Conservation (phyloP, 2,888 invertebrate species). For the Lacanobia wlatinum region DNA sequence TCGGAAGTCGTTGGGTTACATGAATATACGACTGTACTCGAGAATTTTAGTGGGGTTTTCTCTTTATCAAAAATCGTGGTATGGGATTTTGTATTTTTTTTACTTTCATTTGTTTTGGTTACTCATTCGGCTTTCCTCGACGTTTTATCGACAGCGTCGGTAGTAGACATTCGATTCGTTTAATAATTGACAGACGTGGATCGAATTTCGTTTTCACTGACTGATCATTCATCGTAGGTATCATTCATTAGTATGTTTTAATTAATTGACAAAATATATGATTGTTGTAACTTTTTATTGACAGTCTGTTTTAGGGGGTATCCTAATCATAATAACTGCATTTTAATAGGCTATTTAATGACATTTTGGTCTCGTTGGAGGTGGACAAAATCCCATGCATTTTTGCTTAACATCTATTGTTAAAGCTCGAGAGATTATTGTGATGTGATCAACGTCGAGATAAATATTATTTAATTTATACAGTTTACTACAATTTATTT, state of each 20-base stretch:
- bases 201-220: background rate
- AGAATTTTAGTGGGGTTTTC: constrained; percentile 30
- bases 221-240: too few relatives aligned
- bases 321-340: too few relatives aligned
- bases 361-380: too few relatives aligned
- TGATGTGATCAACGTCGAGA: background rate
- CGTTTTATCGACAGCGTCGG: constrained; percentile 4
- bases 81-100: background rate
- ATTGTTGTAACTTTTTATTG: too few relatives aligned
- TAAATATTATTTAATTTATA: constrained; percentile 2
- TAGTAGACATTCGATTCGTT: background rate
- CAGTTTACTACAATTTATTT: background rate
- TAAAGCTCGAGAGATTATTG: too few relatives aligned
- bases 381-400: too few relatives aligned
- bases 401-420: too few relatives aligned
- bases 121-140: background rate
- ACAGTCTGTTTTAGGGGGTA: too few relatives aligned
- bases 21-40: constrained; percentile 40
- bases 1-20: constrained; percentile 64
- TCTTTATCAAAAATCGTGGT: constrained; percentile 6
- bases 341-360: too few relatives aligned
- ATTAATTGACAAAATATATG: too few relatives aligned
- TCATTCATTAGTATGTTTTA: too few relatives aligned
- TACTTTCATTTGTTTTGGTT: background rate
- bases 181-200: constrained; percentile 1